Evolutionary conservation across 2,113 vertebrate species (phyloP).

Genomic region (Azemiops feae): DNA sequence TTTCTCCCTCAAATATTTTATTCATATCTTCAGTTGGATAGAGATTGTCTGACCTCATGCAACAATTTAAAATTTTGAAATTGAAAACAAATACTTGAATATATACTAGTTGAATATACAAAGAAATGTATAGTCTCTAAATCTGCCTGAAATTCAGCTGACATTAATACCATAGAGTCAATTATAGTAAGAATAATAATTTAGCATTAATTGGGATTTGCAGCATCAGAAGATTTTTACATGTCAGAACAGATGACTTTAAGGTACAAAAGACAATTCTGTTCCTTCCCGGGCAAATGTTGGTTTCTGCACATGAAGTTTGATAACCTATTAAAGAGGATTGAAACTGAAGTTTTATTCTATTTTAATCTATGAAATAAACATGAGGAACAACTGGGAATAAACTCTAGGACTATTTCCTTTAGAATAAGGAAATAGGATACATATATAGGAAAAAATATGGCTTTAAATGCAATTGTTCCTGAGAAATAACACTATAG

Average conservation of each 20-base stretch:
- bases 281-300: background rate
- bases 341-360: background rate
- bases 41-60: background rate
- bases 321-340: background rate
- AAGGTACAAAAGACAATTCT: background rate
- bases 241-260: background rate
- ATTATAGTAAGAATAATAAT: background rate
- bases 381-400: background rate
- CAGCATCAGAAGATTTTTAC: background rate
- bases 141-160: background rate
- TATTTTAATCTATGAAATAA: background rate
- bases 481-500: background rate
- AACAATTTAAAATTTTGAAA: background rate
- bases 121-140: background rate
- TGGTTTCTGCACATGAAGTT: background rate
- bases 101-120: background rate
- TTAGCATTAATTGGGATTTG: background rate
- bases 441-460: conserved; percentile 12
- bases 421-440: conserved; percentile 11
- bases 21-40: background rate
- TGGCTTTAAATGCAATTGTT: background rate
- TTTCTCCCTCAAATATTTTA: background rate
- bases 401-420: background rate
- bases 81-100: background rate
- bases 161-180: background rate